These are phyloP conservation scores for Temnothorax ravouxi DNA, from an alignment of 2,888 invertebrate species.

Conservation along the genomic window DNA sequence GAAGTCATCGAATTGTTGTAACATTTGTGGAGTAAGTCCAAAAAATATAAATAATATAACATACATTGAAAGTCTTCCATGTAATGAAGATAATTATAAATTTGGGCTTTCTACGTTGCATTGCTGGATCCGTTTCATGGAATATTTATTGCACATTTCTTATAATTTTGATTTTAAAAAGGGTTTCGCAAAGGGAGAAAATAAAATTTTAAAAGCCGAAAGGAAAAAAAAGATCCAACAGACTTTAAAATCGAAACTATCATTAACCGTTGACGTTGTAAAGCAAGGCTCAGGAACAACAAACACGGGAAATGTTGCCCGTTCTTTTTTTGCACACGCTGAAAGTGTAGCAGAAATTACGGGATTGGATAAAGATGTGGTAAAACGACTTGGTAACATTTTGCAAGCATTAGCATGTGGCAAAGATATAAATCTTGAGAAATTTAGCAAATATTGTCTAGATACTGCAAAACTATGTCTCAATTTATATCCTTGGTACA, in stretches of 20 bases:
- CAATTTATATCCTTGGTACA: background rate
- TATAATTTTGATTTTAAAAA: constrained; percentile 50
- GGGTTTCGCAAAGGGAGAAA: constrained; percentile 6
- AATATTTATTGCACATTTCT: constrained; percentile 37
- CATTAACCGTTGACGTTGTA: constrained; percentile 32
- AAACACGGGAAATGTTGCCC: constrained; percentile 8
- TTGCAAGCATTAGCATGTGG: background rate
- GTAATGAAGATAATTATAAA: constrained; percentile 28
- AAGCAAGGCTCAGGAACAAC: constrained; percentile 31
- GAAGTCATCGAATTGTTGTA: constrained; percentile 42
- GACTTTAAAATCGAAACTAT: constrained; percentile 31
- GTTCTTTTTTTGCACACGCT: too few relatives aligned
- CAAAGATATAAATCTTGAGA: background rate
- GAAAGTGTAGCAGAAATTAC: too few relatives aligned
- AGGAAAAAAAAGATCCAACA: constrained; percentile 28
- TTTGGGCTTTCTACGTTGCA: constrained; percentile 46
- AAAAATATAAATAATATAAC: constrained; percentile 50
- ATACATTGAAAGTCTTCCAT: background rate
- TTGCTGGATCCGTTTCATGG: constrained; percentile 45
- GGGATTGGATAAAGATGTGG: background rate
- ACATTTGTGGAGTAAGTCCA: constrained; percentile 45
- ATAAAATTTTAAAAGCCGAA: constrained; percentile 30
- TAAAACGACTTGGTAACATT: background rate
- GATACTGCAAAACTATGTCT: background rate
- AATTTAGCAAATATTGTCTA: background rate